Evolutionary conservation across 1,140 invertebrate genomes (phyloP).

Genomic region (Drosophila willistoni): DNA sequence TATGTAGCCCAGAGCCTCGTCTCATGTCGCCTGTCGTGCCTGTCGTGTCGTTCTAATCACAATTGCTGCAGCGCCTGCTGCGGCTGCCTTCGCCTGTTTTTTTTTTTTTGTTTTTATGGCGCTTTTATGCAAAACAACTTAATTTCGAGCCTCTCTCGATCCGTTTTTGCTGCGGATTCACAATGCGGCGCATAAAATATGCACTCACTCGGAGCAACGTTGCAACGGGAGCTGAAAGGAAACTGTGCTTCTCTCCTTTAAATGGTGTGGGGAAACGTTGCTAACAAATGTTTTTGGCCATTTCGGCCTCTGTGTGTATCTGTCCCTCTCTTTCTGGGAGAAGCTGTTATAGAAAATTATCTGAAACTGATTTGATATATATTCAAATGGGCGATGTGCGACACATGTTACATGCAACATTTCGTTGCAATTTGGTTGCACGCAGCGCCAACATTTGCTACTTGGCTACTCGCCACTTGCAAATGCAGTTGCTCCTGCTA

Average conservation of each 20-base stretch:
- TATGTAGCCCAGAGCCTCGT: constrained; percentile 27
- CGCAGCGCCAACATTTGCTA: constrained; percentile 56
- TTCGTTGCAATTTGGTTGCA: constrained; percentile 60
- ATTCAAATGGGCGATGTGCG: constrained; percentile 79
- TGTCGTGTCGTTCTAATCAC: constrained; percentile 81
- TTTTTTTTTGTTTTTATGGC: constrained; percentile 60
- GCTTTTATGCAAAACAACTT: constrained; percentile 82
- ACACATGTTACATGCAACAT: constrained; percentile 81
- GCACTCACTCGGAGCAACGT: constrained; percentile 49
- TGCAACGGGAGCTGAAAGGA: constrained; percentile 13
- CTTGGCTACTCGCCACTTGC: constrained; percentile 16
- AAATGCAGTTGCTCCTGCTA: constrained; percentile 49
- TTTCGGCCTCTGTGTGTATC: constrained; percentile 39
- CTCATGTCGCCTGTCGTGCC: constrained; percentile 77
- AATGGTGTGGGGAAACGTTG: not conserved
- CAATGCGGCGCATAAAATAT: constrained; percentile 75
- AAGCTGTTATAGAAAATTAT: constrained; percentile 81
- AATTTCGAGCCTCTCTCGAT: constrained; percentile 62
- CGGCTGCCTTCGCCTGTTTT: constrained; percentile 45
- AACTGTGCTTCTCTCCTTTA: not conserved
- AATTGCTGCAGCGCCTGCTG: constrained; percentile 54
- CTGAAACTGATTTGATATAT: constrained; percentile 81
- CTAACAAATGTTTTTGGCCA: constrained; percentile 55
- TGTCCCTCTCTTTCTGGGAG: constrained; percentile 13
- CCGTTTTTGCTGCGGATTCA: constrained; percentile 30